Evolutionary conservation across 2,113 vertebrate genomes (phyloP).

Genomic region (Vidua chalybeata): DNA sequence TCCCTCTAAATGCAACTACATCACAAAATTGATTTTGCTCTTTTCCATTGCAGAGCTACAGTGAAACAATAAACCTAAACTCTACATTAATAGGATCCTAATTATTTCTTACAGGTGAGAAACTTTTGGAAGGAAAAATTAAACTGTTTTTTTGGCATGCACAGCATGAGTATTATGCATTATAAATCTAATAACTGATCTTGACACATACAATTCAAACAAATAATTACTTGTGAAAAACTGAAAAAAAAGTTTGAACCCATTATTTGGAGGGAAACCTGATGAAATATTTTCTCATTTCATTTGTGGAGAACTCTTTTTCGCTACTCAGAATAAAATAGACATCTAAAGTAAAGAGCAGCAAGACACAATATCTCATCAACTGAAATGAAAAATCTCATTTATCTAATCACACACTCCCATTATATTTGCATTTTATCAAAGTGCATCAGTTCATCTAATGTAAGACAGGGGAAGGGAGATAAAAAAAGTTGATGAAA

Average conservation of each 20-base stretch:
- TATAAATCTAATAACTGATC: background rate
- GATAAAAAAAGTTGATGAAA: background rate
- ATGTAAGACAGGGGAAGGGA: background rate
- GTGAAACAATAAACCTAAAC: background rate
- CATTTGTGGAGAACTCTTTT: background rate
- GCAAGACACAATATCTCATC: background rate
- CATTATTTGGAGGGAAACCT: background rate
- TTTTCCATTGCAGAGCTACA: background rate
- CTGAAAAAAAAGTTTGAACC: background rate
- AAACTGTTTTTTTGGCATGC: background rate
- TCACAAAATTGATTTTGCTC: slow-evolving; percentile 26
- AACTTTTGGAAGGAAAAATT: background rate
- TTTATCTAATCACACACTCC: background rate
- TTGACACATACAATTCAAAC: background rate
- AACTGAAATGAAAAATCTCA: background rate
- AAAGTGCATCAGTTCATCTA: background rate
- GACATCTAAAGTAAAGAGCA: background rate
- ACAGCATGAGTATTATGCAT: background rate
- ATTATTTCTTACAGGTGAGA: background rate
- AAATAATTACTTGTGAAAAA: background rate
- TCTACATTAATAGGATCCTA: background rate
- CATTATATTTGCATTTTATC: background rate
- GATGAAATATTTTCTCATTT: background rate
- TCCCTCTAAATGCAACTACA: background rate
- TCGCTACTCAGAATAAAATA: background rate